Conservation (phyloP, 2,113 vertebrate genomes). For the Apistogramma diplotaenia region DNA sequence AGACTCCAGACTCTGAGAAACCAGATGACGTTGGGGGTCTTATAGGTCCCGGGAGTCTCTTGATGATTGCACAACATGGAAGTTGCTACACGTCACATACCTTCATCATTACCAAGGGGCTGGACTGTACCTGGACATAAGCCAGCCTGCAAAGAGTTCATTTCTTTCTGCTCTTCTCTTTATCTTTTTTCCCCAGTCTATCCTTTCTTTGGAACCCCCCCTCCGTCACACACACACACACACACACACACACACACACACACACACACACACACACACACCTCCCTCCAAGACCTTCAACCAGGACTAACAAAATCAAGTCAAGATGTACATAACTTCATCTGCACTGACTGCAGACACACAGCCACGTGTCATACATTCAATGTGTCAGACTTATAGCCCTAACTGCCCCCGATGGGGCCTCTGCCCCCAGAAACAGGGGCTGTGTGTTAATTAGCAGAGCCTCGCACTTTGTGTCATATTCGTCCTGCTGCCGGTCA, state of each 20-base stretch:
- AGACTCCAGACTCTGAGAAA: slow-evolving; percentile 55
- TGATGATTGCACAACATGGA: slow-evolving; percentile 60
- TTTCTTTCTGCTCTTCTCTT: not conserved
- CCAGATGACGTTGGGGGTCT: slow-evolving; percentile 58
- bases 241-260: no score
- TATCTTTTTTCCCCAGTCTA: slow-evolving; percentile 9
- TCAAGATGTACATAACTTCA: slow-evolving; percentile 53
- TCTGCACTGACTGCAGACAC: not conserved
- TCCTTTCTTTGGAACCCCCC: not conserved
- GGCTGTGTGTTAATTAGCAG: slow-evolving; percentile 60
- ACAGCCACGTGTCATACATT: not conserved
- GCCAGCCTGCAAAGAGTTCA: slow-evolving; percentile 44
- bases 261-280: no score
- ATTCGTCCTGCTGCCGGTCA: slow-evolving; percentile 51
- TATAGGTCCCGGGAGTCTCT: slow-evolving; percentile 61
- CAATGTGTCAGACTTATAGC: not conserved
- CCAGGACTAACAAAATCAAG: slow-evolving; percentile 41
- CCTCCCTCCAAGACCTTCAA: not conserved
- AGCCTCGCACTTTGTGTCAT: slow-evolving; percentile 43
- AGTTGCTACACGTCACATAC: slow-evolving; percentile 60
- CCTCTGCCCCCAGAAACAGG: slow-evolving; percentile 18
- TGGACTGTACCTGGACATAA: slow-evolving; percentile 59
- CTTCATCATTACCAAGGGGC: slow-evolving; percentile 44
- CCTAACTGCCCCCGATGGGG: not conserved
- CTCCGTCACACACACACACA: not conserved